Base-by-base conservation (phyloP, 2,797 vertebrate genomes). In the Etheostoma perlongum region DNA sequence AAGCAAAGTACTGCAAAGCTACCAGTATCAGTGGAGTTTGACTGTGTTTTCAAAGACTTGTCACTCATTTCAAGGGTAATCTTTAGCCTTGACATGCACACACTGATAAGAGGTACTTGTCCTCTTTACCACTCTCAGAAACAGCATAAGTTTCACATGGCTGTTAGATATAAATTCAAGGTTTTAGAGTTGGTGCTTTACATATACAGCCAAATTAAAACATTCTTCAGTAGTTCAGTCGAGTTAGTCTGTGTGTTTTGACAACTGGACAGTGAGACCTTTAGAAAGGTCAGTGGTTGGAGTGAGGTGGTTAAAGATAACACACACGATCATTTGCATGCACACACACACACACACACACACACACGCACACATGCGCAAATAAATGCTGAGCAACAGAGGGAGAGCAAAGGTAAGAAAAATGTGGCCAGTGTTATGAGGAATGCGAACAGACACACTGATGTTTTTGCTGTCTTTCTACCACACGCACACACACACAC, bases 291-390 rank as follows among this genome's bases (percentile, higher is more conserved):
- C 95, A 90, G 86, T 1, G 65, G 81, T 84, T 79, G 71, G 67
- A 79, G 66, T 85, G 80, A 92, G 85, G 85, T 87, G 81, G 81
- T 82, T 88, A 90, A 89, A 94, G 89, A 90, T 92, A 94, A 88
- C 66, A 77, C 79, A 82, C 52, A 75, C 42, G 58, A 77, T 69
- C 49, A 49, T 51, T 21, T 51, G 12, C n/a, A 3, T 40, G 63
- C 13, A 27, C 33, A 0, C 1, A 57, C 53, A 30, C 42, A 55
- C 16, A 21, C 47, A 53, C 47, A 48, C 52, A 73, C 60, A 62
- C 48, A 57, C 66, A 73, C 48, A 57, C 64, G 76, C 40, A 72
- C 61, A 62, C 1, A 60, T 65, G 60, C 47, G 53, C 53, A 66
- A 72, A 30, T 30, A 76, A 85, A 66, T 30, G 81, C 86, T 89